Evolutionary conservation across 2,113 vertebrate genomes (phyloP).

Genomic region (Rynchops niger): DNA sequence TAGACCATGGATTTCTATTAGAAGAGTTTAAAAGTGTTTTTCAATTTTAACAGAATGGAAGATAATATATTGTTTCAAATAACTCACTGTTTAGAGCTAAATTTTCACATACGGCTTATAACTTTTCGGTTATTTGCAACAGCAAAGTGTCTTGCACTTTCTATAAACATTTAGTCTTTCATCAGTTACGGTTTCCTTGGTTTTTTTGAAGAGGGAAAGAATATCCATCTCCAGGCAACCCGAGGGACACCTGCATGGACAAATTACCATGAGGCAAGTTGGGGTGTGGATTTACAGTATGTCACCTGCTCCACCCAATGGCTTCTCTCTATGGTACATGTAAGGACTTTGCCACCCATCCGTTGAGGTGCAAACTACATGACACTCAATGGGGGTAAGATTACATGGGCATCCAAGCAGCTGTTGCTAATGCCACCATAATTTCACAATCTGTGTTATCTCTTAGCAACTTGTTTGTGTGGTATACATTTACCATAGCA

Average conservation of each 20-base stretch:
- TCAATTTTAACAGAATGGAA: background rate
- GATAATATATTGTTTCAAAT: background rate
- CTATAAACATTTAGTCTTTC: background rate
- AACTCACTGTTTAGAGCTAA: background rate
- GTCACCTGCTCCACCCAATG: constrained; percentile 16
- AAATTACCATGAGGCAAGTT: constrained; percentile 18
- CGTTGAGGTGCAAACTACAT: background rate
- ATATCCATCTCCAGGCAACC: constrained; percentile 17
- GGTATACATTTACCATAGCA: background rate
- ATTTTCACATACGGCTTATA: background rate
- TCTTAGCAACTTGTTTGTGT: constrained; percentile 43
- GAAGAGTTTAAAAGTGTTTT: background rate
- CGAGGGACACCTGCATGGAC: background rate
- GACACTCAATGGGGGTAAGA: background rate
- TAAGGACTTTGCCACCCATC: background rate
- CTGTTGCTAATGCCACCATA: background rate
- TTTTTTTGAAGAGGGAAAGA: constrained; percentile 20
- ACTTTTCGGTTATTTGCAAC: background rate
- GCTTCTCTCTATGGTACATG: background rate
- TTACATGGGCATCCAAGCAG: background rate
- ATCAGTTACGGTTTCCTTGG: background rate
- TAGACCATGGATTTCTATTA: background rate
- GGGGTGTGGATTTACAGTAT: constrained; percentile 27
- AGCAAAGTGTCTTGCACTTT: background rate
- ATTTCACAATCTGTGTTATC: constrained; percentile 34